Percentiles rank a stretch among this genome's conserved stretches.
These are phyloP conservation scores for Parnassius smintheus DNA, from an alignment of 2,888 invertebrate genomes.

Conservation along the genomic window DNA sequence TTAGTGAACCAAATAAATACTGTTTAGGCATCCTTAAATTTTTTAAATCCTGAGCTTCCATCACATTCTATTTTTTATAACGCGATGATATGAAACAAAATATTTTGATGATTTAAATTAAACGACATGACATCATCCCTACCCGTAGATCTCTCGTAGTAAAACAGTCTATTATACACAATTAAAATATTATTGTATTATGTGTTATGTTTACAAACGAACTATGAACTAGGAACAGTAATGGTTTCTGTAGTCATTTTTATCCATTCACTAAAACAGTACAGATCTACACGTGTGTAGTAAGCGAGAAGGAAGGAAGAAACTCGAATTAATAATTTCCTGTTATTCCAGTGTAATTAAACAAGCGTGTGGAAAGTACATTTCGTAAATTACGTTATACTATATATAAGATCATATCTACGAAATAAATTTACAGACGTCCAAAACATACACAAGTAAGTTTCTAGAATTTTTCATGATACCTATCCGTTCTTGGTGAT, in stretches of 20 bases:
- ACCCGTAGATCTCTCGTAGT: background rate
- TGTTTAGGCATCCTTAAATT: too few species aligned
- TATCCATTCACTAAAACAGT: conserved; percentile 8
- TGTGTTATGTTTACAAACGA: conserved; percentile 12
- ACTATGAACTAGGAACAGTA: conserved; percentile 5
- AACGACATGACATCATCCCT: background rate
- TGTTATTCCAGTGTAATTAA: conserved; percentile 8
- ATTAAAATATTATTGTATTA: conserved; percentile 13
- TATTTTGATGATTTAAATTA: background rate
- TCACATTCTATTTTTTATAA: too few species aligned
- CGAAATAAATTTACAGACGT: conserved; percentile 3
- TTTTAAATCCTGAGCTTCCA: too few species aligned
- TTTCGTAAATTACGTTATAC: conserved; percentile 5
- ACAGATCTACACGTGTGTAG: background rate
- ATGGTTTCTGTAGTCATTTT: conserved; percentile 10
- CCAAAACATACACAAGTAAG: conserved; percentile 7
- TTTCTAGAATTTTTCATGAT: background rate
- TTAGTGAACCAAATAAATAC: too few species aligned
- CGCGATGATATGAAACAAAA: too few species aligned
- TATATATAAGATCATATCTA: conserved; percentile 2
- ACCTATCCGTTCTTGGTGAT: too few species aligned
- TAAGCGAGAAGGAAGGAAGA: background rate
- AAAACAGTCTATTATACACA: conserved; percentile 16
- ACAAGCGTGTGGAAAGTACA: conserved; percentile 1
- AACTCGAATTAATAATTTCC: conserved; percentile 9